phyloP scores from a whole-genome alignment of 1,140 invertebrate species.

The Lepidurus couesii region DNA sequence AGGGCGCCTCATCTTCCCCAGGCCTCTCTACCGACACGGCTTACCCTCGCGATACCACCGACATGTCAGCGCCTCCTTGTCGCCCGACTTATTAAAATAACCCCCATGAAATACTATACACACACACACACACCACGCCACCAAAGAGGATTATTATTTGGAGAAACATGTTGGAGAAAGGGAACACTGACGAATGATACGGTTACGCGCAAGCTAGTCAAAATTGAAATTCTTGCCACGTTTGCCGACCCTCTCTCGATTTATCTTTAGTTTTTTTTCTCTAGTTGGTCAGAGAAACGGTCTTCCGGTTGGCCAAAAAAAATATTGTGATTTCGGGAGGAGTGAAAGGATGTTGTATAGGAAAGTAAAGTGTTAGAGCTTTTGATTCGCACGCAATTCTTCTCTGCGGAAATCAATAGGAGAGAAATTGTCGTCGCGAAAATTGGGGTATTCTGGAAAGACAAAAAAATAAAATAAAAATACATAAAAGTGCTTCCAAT shows the following conservation, averaged over 20 bases:
- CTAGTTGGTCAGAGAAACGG: neutral
- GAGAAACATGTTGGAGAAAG: neutral
- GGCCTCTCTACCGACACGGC: slow-evolving; percentile 34
- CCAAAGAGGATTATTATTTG: slow-evolving; percentile 4
- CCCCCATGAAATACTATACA: neutral
- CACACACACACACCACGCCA: neutral
- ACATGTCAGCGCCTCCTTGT: neutral
- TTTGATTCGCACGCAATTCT: neutral
- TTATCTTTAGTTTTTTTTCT: neutral
- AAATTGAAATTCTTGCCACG: slow-evolving; percentile 6
- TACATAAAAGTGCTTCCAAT: neutral
- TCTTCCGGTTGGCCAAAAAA: neutral
- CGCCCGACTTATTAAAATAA: neutral
- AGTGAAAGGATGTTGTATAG: neutral
- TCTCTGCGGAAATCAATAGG: neutral
- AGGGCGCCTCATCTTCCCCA: slow-evolving; percentile 43
- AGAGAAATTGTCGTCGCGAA: neutral
- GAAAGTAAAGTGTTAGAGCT: neutral
- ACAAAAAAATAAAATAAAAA: neutral
- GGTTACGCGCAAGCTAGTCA: neutral
- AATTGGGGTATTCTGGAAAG: neutral
- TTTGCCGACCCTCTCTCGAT: neutral
- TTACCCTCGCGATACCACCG: neutral
- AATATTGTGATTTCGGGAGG: neutral
- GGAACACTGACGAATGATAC: neutral